A percentile compares a stretch with the other conserved stretches of the same genome.
Evolutionary conservation across 2,888 invertebrate genomes (phyloP).

Genomic region (Ophion costatus): DNA sequence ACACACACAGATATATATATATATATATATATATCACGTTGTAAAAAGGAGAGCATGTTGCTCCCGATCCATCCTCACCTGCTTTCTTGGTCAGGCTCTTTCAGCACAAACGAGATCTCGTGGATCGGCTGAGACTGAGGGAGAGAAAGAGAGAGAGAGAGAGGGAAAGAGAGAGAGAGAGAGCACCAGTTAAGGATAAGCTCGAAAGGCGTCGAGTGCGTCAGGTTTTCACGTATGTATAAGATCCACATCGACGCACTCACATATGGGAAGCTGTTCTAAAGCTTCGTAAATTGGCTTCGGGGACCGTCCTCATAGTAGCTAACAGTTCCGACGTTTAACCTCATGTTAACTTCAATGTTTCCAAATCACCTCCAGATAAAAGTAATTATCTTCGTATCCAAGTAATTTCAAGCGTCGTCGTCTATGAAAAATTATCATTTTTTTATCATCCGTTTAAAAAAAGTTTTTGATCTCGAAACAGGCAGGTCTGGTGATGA

Average conservation of each 20-base stretch:
- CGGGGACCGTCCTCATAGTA: no score
- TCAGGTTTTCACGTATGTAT: slow-evolving; percentile 40
- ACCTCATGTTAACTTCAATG: no score
- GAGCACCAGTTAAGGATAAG: neutral
- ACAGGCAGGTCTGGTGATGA: no score
- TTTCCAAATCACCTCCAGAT: no score
- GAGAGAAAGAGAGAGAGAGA: neutral
- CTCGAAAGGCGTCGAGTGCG: slow-evolving; percentile 49
- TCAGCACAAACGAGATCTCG: slow-evolving; percentile 61
- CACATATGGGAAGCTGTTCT: no score
- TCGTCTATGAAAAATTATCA: no score
- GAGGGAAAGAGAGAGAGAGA: slow-evolving; percentile 14
- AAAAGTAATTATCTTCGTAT: no score
- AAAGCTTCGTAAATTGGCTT: no score
- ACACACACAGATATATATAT: slow-evolving; percentile 9
- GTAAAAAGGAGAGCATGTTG: slow-evolving; percentile 60
- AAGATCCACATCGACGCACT: neutral
- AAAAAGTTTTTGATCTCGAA: no score
- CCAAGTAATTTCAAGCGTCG: no score
- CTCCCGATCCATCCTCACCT: slow-evolving; percentile 67
- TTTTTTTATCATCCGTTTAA: no score
- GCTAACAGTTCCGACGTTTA: no score
- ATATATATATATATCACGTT: slow-evolving; percentile 27
- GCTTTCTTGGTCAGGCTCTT: slow-evolving; percentile 59
- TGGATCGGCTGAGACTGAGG: slow-evolving; percentile 39